Base-by-base conservation (phyloP, 2,888 invertebrate species). In the Mythimna albipuncta region DNA sequence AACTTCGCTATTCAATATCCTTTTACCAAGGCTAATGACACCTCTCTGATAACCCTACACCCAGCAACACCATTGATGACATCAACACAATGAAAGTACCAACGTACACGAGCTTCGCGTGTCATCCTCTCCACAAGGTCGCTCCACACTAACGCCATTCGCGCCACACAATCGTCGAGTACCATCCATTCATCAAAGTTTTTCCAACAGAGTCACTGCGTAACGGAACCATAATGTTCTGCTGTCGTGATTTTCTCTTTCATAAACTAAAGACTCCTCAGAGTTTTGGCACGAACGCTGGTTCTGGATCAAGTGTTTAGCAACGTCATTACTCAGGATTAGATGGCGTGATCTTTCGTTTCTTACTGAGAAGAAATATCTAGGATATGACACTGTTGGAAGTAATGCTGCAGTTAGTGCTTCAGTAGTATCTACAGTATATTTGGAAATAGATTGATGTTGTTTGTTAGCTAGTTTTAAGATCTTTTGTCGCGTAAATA, bases 111-210 rank as follows among this genome's bases (percentile, higher is more conserved):
- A 13, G 59, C 47, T 68, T 91, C 83, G 89, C 90, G 87, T 91
- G 89, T 79, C 86, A 89, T 90, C 88, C 89, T 88, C 84, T 70
- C 47, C 55, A 78, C 92, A 92, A 92, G 91, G 92, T 87, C 89
- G 79, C 67, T 26, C 69, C 66, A 79, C 69, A 69, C 74, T 81
- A 77, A 81, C 82, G 85, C 74, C 77, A 81, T 82, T 81, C 78
- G 77, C 68, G 52, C 65, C 69, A 81, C 62, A 83, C 78, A 77
- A 69, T 74, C 75, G 81, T 52, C 78, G 83, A 82, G 80, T 85
- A 83, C 72, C 75, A 76, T 72, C 68, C 88, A 89, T 89, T 88
- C 89, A 89, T 88, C 75, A 79, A 16, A 47, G 52, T 80, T 85
- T 87, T 88, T 88, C 72, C 73, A 47, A 78, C 81, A 83, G 78